Conservation (phyloP, 2,797 vertebrate species). For the Tangara arthus region DNA sequence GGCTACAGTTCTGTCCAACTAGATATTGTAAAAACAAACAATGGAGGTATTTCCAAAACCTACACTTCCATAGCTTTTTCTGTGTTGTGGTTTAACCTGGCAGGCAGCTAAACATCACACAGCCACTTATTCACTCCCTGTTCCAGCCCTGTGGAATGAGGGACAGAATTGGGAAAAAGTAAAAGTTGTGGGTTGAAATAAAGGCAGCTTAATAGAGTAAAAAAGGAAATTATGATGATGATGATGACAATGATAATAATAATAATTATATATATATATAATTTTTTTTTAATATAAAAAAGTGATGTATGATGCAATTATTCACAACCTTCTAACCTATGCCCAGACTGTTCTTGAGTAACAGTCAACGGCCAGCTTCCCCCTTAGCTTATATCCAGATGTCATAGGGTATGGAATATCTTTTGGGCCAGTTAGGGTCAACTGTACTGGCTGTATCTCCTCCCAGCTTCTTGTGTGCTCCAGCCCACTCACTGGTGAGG, state of each 20-base stretch:
- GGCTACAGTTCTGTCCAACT: not conserved
- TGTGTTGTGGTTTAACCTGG: not conserved
- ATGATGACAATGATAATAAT: fast-evolving
- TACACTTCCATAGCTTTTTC: not conserved
- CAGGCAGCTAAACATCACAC: not conserved
- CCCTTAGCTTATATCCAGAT: not conserved
- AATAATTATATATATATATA: not conserved
- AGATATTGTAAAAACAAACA: not conserved
- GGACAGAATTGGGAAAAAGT: not conserved
- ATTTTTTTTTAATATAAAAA: not conserved
- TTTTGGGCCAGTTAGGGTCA: not conserved
- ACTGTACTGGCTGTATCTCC: not conserved
- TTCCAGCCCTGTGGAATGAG: not conserved
- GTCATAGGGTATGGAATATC: not conserved
- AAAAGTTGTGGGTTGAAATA: not conserved
- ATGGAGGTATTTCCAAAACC: not conserved
- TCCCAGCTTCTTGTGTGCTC: not conserved
- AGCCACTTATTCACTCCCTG: not conserved
- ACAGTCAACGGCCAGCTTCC: not conserved
- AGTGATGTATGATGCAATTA: not conserved
- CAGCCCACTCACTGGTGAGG: not conserved
- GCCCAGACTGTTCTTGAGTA: not conserved
- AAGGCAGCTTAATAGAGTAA: not conserved
- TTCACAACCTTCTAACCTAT: not conserved
- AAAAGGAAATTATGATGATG: not conserved